These are phyloP conservation scores for Amphiprion ocellaris DNA, from an alignment of 2,113 vertebrate genomes.

Conservation along the genomic window DNA sequence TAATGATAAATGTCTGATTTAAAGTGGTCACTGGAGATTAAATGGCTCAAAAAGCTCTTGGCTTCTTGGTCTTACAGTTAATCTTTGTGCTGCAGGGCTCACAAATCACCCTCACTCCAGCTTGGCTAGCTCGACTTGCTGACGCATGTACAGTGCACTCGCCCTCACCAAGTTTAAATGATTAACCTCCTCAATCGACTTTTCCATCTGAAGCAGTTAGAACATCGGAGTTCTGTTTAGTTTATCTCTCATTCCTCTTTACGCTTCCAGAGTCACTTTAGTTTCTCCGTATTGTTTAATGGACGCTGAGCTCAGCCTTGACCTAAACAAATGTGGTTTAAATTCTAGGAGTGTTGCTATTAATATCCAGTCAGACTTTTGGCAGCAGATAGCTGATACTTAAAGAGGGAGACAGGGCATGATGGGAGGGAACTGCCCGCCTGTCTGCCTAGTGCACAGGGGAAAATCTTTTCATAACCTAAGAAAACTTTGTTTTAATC, in stretches of 20 bases:
- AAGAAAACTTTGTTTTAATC: slow-evolving; percentile 52
- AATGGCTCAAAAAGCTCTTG: slow-evolving; percentile 45
- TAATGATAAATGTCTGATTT: slow-evolving; percentile 14
- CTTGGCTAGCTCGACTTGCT: slow-evolving; percentile 51
- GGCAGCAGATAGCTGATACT: slow-evolving; percentile 79
- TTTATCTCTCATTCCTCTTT: slow-evolving; percentile 57
- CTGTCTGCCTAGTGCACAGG: slow-evolving; percentile 52
- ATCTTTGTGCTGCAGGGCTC: slow-evolving; percentile 45
- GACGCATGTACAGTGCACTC: slow-evolving; percentile 36
- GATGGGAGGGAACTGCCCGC: slow-evolving; percentile 68
- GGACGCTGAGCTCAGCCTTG: slow-evolving; percentile 68
- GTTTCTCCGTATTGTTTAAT: slow-evolving; percentile 67
- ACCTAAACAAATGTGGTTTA: slow-evolving; percentile 82
- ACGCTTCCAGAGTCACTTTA: slow-evolving; percentile 46
- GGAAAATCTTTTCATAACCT: slow-evolving; percentile 55
- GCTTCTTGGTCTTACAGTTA: slow-evolving; percentile 37
- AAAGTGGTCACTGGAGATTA: slow-evolving; percentile 23
- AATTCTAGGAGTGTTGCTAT: slow-evolving; percentile 77
- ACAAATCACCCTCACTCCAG: slow-evolving; percentile 52
- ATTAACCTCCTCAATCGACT: slow-evolving; percentile 61
- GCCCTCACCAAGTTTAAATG: slow-evolving; percentile 50
- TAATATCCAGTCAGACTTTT: slow-evolving; percentile 79
- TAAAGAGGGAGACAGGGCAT: slow-evolving; percentile 74
- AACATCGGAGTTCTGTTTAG: slow-evolving; percentile 53
- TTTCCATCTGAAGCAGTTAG: slow-evolving; percentile 51